phyloP scores from a whole-genome alignment of 2,113 vertebrate genomes.

The Pollachius pollachius region DNA sequence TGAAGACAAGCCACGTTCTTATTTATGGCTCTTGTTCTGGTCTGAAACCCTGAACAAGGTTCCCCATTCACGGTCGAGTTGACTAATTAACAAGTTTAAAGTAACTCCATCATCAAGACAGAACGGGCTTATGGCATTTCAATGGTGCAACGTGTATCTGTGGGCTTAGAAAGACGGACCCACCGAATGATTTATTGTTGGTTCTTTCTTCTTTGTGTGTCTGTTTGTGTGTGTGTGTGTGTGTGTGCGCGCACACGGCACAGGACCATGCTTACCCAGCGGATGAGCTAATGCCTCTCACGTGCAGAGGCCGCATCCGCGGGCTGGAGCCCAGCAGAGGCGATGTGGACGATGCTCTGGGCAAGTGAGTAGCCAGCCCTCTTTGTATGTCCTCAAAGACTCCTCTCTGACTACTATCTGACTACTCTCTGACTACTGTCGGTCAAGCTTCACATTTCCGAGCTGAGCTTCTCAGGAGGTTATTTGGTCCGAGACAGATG shows the following conservation, averaged over 20 bases:
- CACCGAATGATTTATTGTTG: not conserved
- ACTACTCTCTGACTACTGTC: no score
- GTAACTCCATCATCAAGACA: not conserved
- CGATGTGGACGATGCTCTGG: constrained; percentile 94
- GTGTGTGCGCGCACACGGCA: constrained; percentile 21
- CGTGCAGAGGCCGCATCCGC: constrained; percentile 92
- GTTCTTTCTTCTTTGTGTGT: constrained; percentile 5
- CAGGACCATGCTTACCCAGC: constrained; percentile 98
- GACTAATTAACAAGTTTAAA: not conserved
- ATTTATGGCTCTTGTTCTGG: no score
- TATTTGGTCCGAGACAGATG: not conserved
- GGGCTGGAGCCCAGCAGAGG: constrained; percentile 96
- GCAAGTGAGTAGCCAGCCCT: constrained; percentile 81
- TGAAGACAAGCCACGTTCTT: no score
- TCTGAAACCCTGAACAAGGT: no score
- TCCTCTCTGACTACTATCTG: no score
- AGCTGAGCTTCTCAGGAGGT: not conserved
- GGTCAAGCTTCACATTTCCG: not conserved
- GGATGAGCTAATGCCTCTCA: constrained; percentile 98
- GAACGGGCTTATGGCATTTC: not conserved
- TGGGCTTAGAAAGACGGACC: not conserved
- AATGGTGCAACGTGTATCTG: not conserved
- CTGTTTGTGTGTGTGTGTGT: constrained; percentile 8
- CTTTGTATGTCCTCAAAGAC: not conserved
- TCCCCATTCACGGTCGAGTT: not conserved